phyloP scores from a whole-genome alignment of 2,797 vertebrate species.

The Spea hammondii region DNA sequence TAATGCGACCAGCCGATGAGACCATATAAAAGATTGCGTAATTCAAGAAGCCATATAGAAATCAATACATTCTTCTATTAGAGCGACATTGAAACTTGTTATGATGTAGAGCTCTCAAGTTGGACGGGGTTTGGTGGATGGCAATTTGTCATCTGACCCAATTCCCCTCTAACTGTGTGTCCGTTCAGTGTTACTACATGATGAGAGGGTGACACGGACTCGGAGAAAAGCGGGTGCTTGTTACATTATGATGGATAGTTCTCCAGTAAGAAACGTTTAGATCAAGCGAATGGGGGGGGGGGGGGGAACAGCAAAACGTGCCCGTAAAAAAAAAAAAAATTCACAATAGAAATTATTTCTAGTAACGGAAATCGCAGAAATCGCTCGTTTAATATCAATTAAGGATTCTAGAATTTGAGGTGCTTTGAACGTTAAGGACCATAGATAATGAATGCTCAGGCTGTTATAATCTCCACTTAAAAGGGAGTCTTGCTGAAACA shows the following conservation, averaged over 20 bases:
- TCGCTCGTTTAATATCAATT: neutral
- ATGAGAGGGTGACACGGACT: neutral
- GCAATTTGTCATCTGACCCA: no score
- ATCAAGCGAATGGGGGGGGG: neutral
- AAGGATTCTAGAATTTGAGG: neutral
- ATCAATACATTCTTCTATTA: no score
- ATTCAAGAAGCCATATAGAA: no score
- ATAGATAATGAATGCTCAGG: constrained; percentile 6
- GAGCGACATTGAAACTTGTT: no score
- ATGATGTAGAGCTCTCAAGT: no score
- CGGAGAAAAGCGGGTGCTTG: neutral
- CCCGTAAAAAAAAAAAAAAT: neutral
- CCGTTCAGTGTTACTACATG: neutral
- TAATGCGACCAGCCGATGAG: no score
- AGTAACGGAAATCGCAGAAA: neutral
- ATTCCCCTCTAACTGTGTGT: neutral
- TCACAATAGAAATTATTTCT: neutral
- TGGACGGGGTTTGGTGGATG: no score
- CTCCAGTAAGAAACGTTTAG: neutral
- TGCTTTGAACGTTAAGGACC: neutral
- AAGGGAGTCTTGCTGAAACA: neutral
- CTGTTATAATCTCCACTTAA: constrained; percentile 10
- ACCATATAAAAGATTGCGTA: no score
- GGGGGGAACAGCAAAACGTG: neutral
- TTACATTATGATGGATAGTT: constrained; percentile 23